Conservation (phyloP, 2,797 vertebrate species). For the Alca torda region DNA sequence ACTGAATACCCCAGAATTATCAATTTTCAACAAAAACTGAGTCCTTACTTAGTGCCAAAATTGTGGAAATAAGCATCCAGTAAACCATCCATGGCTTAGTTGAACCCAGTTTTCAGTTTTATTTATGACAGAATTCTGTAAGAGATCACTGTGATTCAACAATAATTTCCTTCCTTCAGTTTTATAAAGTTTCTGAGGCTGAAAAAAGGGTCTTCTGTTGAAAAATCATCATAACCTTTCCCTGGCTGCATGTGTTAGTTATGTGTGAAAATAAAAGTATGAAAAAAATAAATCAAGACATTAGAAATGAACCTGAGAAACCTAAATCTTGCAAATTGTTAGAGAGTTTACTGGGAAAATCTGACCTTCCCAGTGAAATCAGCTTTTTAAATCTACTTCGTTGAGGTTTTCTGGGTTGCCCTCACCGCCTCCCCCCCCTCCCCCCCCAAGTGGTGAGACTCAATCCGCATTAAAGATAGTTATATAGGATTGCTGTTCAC, state of each 20-base stretch:
- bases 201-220: not conserved
- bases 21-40: not conserved
- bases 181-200: not conserved
- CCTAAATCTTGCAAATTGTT: not conserved
- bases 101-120: not conserved
- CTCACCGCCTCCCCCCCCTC: too few species aligned
- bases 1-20: not conserved
- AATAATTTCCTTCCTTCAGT: not conserved
- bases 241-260: not conserved
- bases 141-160: not conserved
- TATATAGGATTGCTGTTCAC: not conserved
- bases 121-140: not conserved
- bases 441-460: accelerated
- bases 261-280: not conserved
- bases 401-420: not conserved
- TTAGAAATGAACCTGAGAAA: not conserved
- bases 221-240: not conserved
- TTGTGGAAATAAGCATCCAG: not conserved
- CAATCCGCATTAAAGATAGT: not conserved
- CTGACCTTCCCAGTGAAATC: not conserved
- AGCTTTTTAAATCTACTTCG: not conserved
- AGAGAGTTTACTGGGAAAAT: not conserved
- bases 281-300: not conserved
- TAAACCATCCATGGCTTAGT: not conserved
- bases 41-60: not conserved